Evolutionary conservation across 2,888 invertebrate species (phyloP).

Genomic region (Thymelicus sylvestris): DNA sequence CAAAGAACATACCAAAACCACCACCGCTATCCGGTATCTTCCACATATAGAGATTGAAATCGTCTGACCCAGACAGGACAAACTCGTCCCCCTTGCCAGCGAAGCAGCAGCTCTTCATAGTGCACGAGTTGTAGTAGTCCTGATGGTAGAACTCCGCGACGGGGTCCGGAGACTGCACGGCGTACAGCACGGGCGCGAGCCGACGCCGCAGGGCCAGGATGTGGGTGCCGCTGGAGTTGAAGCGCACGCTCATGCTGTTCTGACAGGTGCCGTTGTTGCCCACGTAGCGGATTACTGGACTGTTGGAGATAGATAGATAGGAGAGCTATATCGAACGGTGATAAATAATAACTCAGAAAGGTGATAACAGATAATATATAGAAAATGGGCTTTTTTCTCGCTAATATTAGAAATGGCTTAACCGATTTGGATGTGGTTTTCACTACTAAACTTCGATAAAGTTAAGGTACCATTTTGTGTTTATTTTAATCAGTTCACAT

Average conservation of each 20-base stretch:
- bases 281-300: conserved; percentile 89
- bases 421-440: too few species aligned
- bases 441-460: too few species aligned
- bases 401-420: too few species aligned
- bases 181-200: conserved; percentile 93
- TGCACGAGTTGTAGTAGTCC: conserved; percentile 97
- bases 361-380: too few species aligned
- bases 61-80: conserved; percentile 97
- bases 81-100: conserved; percentile 95
- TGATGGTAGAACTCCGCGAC: conserved; percentile 95
- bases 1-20: conserved; percentile 61
- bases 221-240: conserved; percentile 91
- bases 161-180: conserved; percentile 87
- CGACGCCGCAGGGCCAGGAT: conserved; percentile 93
- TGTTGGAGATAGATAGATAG: conserved; percentile 53
- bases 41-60: conserved; percentile 98
- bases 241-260: conserved; percentile 97
- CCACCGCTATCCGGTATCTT: conserved; percentile 88
- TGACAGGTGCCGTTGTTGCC: conserved; percentile 85
- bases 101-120: conserved; percentile 98
- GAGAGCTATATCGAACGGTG: too few species aligned
- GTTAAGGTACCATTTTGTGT: too few species aligned
- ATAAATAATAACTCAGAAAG: too few species aligned
- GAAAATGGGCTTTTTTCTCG: too few species aligned
- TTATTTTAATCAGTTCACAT: too few species aligned